phyloP scores from a whole-genome alignment of 2,888 invertebrate genomes.

The Thera obeliscata region DNA sequence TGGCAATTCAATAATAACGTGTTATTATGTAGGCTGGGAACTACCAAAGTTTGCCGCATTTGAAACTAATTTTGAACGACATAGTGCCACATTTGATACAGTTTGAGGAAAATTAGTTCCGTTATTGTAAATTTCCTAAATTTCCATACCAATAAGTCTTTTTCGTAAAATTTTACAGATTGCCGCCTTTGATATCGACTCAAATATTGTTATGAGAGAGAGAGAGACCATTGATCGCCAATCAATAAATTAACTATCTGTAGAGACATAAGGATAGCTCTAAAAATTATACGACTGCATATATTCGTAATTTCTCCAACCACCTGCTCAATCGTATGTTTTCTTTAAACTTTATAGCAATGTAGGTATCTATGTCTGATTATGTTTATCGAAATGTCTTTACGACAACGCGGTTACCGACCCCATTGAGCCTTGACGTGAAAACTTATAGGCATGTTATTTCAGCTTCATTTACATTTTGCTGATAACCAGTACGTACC shows the following conservation, averaged over 20 bases:
- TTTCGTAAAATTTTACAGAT: too few species aligned
- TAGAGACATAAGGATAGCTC: neutral
- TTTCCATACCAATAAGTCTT: too few species aligned
- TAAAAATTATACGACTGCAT: neutral
- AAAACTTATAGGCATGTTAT: conserved; percentile 56
- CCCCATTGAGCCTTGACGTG: conserved; percentile 58
- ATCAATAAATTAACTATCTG: neutral
- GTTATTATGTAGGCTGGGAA: too few species aligned
- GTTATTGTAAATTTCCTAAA: too few species aligned
- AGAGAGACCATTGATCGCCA: neutral
- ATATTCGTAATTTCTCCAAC: conserved; percentile 1
- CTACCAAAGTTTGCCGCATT: too few species aligned
- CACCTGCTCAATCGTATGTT: neutral
- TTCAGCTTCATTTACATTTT: conserved; percentile 50
- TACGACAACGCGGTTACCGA: conserved; percentile 71
- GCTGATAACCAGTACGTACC: conserved; percentile 22
- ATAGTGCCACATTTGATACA: too few species aligned
- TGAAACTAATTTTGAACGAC: too few species aligned
- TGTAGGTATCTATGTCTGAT: conserved; percentile 4
- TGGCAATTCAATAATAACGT: too few species aligned
- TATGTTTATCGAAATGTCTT: conserved; percentile 57
- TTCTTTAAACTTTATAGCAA: conserved; percentile 4
- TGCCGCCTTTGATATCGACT: too few species aligned
- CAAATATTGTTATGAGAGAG: too few species aligned
- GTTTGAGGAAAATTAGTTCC: too few species aligned